phyloP scores from a whole-genome alignment of 2,113 vertebrate species.

The Odocoileus virginianus region DNA sequence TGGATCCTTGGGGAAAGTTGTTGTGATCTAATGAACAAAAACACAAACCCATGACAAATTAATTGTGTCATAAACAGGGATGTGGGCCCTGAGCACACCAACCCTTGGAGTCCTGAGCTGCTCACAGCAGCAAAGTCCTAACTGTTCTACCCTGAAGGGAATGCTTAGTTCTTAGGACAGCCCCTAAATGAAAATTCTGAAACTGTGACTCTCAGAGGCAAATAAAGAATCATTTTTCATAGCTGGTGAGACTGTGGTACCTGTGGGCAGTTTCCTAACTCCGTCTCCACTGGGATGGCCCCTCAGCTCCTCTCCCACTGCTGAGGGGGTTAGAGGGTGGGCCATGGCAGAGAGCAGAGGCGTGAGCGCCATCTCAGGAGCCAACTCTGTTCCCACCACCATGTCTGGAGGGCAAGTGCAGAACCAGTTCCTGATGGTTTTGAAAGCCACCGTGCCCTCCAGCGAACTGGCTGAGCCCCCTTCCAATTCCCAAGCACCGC shows the following conservation, averaged over 20 bases:
- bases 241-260: neutral
- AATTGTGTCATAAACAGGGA: neutral
- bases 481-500: neutral
- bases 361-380: neutral
- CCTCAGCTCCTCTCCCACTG: rapidly evolving
- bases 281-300: rapidly evolving
- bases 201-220: neutral
- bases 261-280: too few species aligned
- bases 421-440: neutral
- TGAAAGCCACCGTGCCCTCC: neutral
- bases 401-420: neutral
- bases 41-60: neutral
- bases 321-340: rapidly evolving
- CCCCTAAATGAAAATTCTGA: neutral
- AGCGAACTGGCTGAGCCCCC: neutral
- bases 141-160: rapidly evolving
- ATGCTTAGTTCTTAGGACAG: neutral
- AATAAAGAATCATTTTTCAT: neutral
- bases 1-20: constrained; percentile 98
- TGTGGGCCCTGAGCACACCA: neutral
- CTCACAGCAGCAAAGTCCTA: neutral
- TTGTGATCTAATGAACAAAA: constrained; percentile 88
- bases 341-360: neutral
- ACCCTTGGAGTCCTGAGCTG: neutral
- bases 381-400: too few species aligned